These are phyloP conservation scores for Nettapus auritus DNA, from an alignment of 2,113 vertebrate species.

Conservation along the genomic window DNA sequence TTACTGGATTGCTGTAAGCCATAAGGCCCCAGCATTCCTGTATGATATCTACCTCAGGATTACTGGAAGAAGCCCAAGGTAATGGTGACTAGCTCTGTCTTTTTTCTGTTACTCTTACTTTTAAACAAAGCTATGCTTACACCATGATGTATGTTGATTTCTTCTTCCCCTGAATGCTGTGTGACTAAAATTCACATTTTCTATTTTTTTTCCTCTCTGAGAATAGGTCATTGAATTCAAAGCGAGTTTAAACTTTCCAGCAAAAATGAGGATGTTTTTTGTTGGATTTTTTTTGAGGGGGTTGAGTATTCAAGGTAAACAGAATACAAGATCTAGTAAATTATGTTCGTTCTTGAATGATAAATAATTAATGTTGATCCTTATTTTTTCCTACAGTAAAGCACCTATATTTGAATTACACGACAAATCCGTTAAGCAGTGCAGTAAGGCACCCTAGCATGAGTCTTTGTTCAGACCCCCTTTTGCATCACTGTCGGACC, in stretches of 20 bases:
- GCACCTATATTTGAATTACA: conserved; percentile 82
- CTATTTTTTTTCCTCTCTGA: conserved; percentile 19
- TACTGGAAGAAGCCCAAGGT: conserved; percentile 99
- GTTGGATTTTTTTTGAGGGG: conserved; percentile 32
- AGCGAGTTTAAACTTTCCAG: conserved; percentile 40
- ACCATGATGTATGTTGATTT: conserved; percentile 46
- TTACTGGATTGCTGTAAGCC: conserved; percentile 99
- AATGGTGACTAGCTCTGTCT: conserved; percentile 85
- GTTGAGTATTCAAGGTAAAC: conserved; percentile 48
- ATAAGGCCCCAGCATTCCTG: conserved; percentile 99
- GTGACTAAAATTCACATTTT: conserved; percentile 48
- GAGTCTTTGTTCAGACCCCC: conserved; percentile 78
- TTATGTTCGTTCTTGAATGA: conserved; percentile 48
- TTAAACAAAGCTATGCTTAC: conserved; percentile 69
- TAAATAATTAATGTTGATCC: conserved; percentile 69
- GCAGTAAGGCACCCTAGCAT: conserved; percentile 85
- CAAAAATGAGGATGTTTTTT: conserved; percentile 55
- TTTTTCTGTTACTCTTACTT: conserved; percentile 80
- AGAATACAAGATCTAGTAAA: conserved; percentile 49
- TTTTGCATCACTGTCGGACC: conserved; percentile 84
- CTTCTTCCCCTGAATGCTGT: conserved; percentile 36
- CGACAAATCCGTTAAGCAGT: conserved; percentile 89
- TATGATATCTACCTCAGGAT: conserved; percentile 99
- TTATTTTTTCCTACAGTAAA: conserved; percentile 88
- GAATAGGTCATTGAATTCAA: conserved; percentile 67